Percentiles rank a stretch among this genome's conserved stretches.
Conservation (phyloP, 2,797 vertebrate genomes). For the Tapirus indicus region DNA sequence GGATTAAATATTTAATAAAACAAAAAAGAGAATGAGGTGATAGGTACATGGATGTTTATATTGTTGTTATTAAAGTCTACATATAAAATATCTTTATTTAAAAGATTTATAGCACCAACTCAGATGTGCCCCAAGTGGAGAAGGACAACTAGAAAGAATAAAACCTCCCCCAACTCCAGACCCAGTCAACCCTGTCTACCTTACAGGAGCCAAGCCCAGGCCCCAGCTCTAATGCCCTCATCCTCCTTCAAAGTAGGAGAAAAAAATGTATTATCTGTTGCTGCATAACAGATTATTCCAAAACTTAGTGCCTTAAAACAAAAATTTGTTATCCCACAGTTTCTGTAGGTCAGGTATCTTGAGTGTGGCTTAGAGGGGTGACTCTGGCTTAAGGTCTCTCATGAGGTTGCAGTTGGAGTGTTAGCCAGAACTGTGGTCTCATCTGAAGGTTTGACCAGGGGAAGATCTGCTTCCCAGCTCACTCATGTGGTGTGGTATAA, state of each 20-base stretch:
- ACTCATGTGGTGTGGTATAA: neutral
- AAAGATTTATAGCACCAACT: neutral
- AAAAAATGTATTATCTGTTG: neutral
- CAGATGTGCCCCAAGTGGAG: neutral
- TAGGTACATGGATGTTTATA: neutral
- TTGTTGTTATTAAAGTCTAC: neutral
- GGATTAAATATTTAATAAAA: conserved; percentile 9
- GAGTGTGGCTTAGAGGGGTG: neutral
- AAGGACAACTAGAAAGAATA: neutral
- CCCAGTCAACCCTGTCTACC: neutral
- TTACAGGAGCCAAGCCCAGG: neutral
- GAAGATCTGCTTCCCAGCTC: neutral
- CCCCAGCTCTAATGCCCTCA: neutral
- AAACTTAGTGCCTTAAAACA: neutral
- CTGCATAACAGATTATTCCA: neutral
- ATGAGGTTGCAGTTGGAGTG: neutral
- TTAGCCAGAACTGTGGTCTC: neutral
- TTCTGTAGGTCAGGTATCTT: neutral
- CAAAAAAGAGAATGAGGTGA: neutral
- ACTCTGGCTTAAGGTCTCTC: neutral
- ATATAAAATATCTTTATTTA: conserved; percentile 21
- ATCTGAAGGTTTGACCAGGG: neutral
- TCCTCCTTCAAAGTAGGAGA: neutral
- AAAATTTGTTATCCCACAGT: neutral
- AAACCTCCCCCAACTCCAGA: neutral